Evolutionary conservation across 2,888 invertebrate genomes (phyloP), one percentile per base, ranked within the genome.

Genomic region (Geotrupes spiniger): DNA sequence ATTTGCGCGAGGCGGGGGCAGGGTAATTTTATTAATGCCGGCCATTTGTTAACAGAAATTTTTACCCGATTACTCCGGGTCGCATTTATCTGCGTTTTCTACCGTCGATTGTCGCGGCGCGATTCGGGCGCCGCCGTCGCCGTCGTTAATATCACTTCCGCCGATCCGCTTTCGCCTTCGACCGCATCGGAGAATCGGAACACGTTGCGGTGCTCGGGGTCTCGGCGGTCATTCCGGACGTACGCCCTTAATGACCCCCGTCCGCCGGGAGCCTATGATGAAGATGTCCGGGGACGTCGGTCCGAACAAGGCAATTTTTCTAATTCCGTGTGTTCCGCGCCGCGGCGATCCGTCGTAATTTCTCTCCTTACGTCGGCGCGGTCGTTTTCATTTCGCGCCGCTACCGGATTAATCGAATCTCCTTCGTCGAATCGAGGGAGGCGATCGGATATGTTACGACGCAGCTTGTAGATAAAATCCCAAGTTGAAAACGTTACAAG

Each of bases 161-260:
- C 42, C 25, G 42, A 42, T 31, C 9, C 21, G 17, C 25, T n/a
- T 29, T 16, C 17, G 31, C 3, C 31, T 2, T 16, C 14, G 36
- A 21, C 21, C 21, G 21, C 21, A 21, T 21, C 21, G 21, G 6
- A 21, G 21, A 45, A 29, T 38, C 45, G 37, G 28, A 4, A 17
- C 45, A 45, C 45, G 45, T 45, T 27, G 38, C 27, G 38, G 38
- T 38, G 28, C 45, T 46, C 46, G 46, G 46, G 46, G 51, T 51
- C 51, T 42, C 46, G 36, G 28, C 46, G 46, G 46, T 46, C 49
- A 46, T 53, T 46, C 43, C 46, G 49, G 33, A 26, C 38, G 48
- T 48, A 52, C 52, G 39, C 37, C 41, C 41, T 44, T 48, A 48
- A 48, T 45, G 45, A 45, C 38, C 37, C 38, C 31, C 15, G 45